A percentile compares a stretch with the other conserved stretches of the same genome.
phyloP scores from a whole-genome alignment of 2,888 invertebrate species.

The Isoperla grammatica region DNA sequence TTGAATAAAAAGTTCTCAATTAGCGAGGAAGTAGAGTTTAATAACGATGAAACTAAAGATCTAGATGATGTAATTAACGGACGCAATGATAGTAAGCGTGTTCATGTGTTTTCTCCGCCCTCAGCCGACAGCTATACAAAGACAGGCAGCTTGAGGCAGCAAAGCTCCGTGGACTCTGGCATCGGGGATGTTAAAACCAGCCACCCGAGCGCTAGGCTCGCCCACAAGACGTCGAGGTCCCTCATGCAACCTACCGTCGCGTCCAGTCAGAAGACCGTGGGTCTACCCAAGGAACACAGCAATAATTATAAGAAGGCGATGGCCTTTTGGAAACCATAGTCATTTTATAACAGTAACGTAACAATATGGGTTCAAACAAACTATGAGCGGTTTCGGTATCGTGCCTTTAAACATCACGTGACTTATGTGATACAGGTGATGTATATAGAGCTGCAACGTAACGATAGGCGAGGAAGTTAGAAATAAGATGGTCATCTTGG shows the following conservation, averaged over 20 bases:
- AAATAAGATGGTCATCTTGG: too few relatives aligned
- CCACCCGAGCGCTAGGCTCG: too few relatives aligned
- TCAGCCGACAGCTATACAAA: conserved; percentile 25
- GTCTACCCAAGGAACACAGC: conserved; percentile 24
- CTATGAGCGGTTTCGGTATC: not conserved
- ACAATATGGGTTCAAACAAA: not conserved
- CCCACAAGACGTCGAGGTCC: too few relatives aligned
- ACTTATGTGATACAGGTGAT: not conserved
- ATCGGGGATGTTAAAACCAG: too few relatives aligned
- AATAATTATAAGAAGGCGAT: conserved; percentile 42
- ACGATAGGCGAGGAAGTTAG: too few relatives aligned
- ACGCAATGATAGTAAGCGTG: not conserved
- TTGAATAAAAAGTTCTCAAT: conserved; percentile 27
- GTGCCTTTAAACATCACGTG: too few relatives aligned
- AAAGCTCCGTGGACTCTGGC: conserved; percentile 29
- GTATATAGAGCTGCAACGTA: too few relatives aligned
- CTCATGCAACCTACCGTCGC: not conserved
- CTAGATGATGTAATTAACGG: not conserved
- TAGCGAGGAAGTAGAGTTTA: conserved; percentile 25
- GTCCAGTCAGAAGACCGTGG: conserved; percentile 7
- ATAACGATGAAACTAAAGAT: not conserved
- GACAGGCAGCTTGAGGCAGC: conserved; percentile 30
- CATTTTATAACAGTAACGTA: not conserved
- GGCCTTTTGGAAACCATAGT: conserved; percentile 44
- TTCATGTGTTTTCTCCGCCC: conserved; percentile 22